Base-by-base conservation (phyloP, 2,888 invertebrate species). In the Tinea trinotella region DNA sequence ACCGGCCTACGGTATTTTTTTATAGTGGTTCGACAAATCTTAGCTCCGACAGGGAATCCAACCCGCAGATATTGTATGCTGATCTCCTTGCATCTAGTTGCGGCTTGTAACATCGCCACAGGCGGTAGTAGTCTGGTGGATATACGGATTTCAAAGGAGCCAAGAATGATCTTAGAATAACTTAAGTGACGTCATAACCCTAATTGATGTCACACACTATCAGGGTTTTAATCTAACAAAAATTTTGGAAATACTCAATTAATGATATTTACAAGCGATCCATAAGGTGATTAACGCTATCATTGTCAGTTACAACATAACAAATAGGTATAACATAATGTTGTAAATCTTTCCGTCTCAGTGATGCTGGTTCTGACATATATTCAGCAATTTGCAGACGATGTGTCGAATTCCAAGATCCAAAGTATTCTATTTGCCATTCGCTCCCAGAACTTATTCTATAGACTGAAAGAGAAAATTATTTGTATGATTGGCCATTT, bases 271-370 rank as follows among this genome's bases (percentile, higher is more conserved):
- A 89, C 90, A 85, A 74, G 71, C 87, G 88, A 70, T 91, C 90
- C 5, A 76, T 74, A 55, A 91, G 73, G 70, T 91, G 90, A 58
- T 88, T 77, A 12, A 88, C 71, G 52, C 88, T 88, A 59, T 89
- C 87, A 58, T 87, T 87, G 60, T 90, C 81, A 2, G 90, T 90
- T 0, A 90, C 68, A 5, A 91, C 90, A 56, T 89, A 84, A 57
- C 88, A 87, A 20, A 88, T 81, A 46, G 79, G 82, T 17, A 91
- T 74, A 60, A 71, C 69, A 34, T 70, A 74, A 46, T 79, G 72
- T 24, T 73, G 61, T 22, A 90, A 71, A 70, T 90, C 68, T 15
- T 71, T 65, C 60, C 90, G 72, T 55, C 87, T 67, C 56, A 74
- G 62, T 4, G 82, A 71, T 3, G 66, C 67, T 0, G 75, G 63